A percentile compares a stretch with the other conserved stretches of the same genome.
Evolutionary conservation across 1,140 invertebrate genomes (phyloP).

Genomic region (Meloidogyne exigua): DNA sequence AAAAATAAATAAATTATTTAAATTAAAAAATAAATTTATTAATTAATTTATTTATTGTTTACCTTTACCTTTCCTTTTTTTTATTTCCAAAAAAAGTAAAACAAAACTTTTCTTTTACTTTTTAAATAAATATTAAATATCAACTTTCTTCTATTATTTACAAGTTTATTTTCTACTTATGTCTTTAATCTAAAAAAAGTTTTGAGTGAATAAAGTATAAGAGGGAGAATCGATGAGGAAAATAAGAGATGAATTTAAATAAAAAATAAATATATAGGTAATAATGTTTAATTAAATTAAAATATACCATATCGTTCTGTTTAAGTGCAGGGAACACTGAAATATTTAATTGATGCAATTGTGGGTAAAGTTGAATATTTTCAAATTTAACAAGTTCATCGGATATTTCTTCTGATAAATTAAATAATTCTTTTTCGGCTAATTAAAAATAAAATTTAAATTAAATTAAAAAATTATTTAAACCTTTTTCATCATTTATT

Average conservation of each 20-base stretch:
- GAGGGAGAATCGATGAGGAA: neutral
- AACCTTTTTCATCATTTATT: neutral
- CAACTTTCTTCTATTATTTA: neutral
- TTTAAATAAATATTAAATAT: neutral
- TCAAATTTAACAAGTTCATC: conserved; percentile 28
- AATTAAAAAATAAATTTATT: conserved; percentile 7
- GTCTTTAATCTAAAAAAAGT: conserved; percentile 1
- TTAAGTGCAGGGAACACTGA: conserved; percentile 5
- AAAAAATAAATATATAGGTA: neutral
- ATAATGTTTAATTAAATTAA: neutral
- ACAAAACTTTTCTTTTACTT: neutral
- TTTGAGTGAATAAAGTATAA: neutral
- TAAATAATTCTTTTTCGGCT: neutral
- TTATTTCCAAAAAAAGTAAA: too few species aligned
- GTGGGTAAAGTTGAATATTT: conserved; percentile 19
- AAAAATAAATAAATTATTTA: neutral
- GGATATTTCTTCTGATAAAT: neutral
- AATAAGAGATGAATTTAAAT: neutral
- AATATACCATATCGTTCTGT: conserved; percentile 6
- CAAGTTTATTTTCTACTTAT: too few species aligned
- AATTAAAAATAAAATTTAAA: too few species aligned
- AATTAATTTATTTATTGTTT: neutral
- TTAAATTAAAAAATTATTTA: neutral
- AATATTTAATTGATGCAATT: conserved; percentile 25
- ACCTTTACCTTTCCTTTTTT: neutral